phyloP scores from a whole-genome alignment of 1,140 invertebrate species.

The Pseudoatta argentina region DNA sequence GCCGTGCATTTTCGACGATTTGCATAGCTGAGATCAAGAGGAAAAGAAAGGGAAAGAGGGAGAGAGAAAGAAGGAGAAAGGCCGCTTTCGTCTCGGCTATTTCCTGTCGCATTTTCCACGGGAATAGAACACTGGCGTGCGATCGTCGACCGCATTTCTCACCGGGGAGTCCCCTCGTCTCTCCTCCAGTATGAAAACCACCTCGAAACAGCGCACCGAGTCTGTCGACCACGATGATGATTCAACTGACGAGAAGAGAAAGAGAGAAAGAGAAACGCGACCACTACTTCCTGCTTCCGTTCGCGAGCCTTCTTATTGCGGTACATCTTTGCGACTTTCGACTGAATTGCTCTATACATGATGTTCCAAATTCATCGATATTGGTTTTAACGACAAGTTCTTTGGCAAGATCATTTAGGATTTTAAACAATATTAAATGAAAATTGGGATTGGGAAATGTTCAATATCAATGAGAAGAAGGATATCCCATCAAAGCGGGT shows the following conservation, averaged over 20 bases:
- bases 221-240: slow-evolving; percentile 4
- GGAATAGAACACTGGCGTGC: slow-evolving; percentile 80
- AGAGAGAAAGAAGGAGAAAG: slow-evolving; percentile 51
- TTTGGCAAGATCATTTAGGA: neutral
- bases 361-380: neutral
- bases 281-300: slow-evolving; percentile 31
- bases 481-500: no score
- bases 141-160: slow-evolving; percentile 82
- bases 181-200: slow-evolving; percentile 64
- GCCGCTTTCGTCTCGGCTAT: slow-evolving; percentile 83
- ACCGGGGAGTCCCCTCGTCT: slow-evolving; percentile 56
- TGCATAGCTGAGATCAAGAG: slow-evolving; percentile 66
- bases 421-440: neutral
- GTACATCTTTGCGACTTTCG: neutral
- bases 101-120: slow-evolving; percentile 84
- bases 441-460: no score
- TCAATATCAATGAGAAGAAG: no score
- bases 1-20: slow-evolving; percentile 69
- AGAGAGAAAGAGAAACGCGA: slow-evolving; percentile 17
- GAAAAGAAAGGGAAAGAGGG: neutral
- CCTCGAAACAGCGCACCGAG: slow-evolving; percentile 18
- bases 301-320: slow-evolving; percentile 38
- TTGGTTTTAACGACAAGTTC: slow-evolving; percentile 6
- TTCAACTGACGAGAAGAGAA: neutral
- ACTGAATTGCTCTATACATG: neutral